phyloP scores from a whole-genome alignment of 2,888 invertebrate genomes.

The Orthosia gothica region DNA sequence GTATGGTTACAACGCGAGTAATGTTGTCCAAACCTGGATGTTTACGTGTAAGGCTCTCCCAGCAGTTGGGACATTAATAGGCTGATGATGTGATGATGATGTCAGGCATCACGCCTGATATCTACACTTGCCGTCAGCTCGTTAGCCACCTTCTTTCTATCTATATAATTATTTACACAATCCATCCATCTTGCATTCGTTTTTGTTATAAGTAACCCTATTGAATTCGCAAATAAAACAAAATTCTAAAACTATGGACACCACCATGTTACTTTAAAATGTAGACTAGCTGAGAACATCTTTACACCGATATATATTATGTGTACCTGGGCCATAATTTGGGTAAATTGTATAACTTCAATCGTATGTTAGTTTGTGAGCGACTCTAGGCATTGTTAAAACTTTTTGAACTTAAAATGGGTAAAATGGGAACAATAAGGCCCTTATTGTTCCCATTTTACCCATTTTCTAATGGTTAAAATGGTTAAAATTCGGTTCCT shows the following conservation, averaged over 20 bases:
- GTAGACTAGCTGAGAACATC: constrained; percentile 47
- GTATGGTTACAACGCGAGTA: too few relatives aligned
- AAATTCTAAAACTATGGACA: constrained; percentile 40
- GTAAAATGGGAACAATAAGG: neutral
- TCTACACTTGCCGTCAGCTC: too few relatives aligned
- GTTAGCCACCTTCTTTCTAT: too few relatives aligned
- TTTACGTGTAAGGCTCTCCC: too few relatives aligned
- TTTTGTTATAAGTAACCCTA: neutral
- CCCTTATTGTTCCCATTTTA: too few relatives aligned
- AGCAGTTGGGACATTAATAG: too few relatives aligned
- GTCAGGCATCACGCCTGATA: too few relatives aligned
- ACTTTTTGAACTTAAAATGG: constrained; percentile 30
- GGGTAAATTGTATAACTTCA: constrained; percentile 62
- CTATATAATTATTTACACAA: neutral
- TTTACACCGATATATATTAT: constrained; percentile 50
- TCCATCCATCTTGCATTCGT: neutral
- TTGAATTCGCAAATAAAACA: neutral
- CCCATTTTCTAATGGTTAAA: too few relatives aligned
- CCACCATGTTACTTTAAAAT: constrained; percentile 46
- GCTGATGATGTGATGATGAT: too few relatives aligned
- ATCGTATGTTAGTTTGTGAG: constrained; percentile 56
- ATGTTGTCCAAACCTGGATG: too few relatives aligned
- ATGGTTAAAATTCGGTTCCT: too few relatives aligned
- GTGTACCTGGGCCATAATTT: constrained; percentile 53
- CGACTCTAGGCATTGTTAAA: constrained; percentile 30